A percentile compares a stretch with the other conserved stretches of the same genome.
Evolutionary conservation across 2,797 vertebrate genomes (phyloP).

Genomic region (Podarcis siculus): DNA sequence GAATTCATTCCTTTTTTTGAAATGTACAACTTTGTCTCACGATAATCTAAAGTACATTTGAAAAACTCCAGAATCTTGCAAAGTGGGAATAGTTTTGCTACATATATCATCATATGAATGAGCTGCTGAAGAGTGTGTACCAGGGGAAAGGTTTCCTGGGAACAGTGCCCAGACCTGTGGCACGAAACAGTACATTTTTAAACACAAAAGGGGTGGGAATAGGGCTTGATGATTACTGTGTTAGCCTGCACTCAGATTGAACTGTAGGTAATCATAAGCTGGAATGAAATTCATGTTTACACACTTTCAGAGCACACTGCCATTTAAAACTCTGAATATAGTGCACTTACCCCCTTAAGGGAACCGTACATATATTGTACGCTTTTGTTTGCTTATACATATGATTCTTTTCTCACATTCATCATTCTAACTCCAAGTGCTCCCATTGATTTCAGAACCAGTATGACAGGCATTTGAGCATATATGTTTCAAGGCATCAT

Average conservation of each 20-base stretch:
- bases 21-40: background rate
- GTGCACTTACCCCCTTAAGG: background rate
- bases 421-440: background rate
- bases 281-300: slow-evolving; percentile 31
- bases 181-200: slow-evolving; percentile 33
- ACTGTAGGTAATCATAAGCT: slow-evolving; percentile 23
- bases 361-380: background rate
- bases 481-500: background rate
- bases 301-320: background rate
- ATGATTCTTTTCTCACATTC: background rate
- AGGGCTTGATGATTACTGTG: slow-evolving; percentile 14
- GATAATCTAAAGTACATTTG: background rate
- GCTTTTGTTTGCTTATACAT: background rate
- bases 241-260: slow-evolving; percentile 19
- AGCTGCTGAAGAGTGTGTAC: background rate
- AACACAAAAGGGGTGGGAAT: slow-evolving; percentile 27
- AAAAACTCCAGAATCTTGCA: background rate
- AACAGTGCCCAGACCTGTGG: slow-evolving; percentile 29
- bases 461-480: no score
- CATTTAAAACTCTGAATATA: background rate
- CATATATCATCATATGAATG: slow-evolving; percentile 14
- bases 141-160: slow-evolving; percentile 25
- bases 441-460: background rate
- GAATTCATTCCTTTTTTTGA: background rate
- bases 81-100: slow-evolving; percentile 2